Evolutionary conservation across 2,797 vertebrate genomes (phyloP).

Genomic region (Tenualosa thibaudeaui): DNA sequence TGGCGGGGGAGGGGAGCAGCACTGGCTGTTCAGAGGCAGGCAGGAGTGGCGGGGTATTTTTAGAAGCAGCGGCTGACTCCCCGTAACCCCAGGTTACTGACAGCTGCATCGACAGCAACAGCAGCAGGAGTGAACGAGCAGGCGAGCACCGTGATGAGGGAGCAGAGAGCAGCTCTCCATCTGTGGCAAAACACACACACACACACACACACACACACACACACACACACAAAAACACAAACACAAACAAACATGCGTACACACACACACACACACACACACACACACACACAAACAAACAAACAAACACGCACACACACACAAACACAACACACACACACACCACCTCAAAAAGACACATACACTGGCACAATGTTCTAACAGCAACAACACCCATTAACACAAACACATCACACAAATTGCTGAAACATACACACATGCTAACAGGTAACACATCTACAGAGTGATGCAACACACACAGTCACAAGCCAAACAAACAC

Average conservation of each 20-base stretch:
- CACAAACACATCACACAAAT: too few species aligned
- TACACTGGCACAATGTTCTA: too few species aligned
- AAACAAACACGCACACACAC: not conserved
- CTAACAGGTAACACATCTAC: too few species aligned
- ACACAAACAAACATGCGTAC: not conserved
- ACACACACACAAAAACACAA: not conserved
- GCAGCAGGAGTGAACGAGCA: not conserved
- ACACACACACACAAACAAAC: too few species aligned
- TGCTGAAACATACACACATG: too few species aligned
- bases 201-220: not conserved
- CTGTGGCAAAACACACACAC: not conserved
- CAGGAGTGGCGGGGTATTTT: constrained; percentile 70
- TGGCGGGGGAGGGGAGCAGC: constrained; percentile 52
- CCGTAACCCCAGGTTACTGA: constrained; percentile 67
- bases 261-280: not conserved
- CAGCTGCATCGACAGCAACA: constrained; percentile 44
- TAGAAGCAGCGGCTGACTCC: constrained; percentile 71
- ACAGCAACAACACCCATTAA: too few species aligned
- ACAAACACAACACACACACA: not conserved
- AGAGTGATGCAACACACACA: not conserved
- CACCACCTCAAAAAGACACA: too few species aligned
- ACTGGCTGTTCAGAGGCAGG: constrained; percentile 63
- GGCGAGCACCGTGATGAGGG: too few species aligned
- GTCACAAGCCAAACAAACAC: too few species aligned
- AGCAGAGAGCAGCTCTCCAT: too few species aligned